Base-by-base conservation (phyloP, 2,888 invertebrate species). In the Pseudoips prasinana region DNA sequence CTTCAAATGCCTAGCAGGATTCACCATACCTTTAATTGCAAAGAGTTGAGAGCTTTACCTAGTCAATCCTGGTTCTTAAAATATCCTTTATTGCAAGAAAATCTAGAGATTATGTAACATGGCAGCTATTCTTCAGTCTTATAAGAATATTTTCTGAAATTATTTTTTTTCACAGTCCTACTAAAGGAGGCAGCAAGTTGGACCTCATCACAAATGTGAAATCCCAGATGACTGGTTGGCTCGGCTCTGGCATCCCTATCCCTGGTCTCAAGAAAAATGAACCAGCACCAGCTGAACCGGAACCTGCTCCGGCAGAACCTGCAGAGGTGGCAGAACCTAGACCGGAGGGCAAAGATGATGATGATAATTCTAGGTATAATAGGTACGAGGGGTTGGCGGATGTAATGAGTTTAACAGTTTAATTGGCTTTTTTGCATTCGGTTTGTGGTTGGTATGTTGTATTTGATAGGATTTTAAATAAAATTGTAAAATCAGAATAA, bases 131-230 rank as follows among this genome's bases (percentile, higher is more conserved):
- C n/a, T n/a, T n/a, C n/a, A 18, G 18, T 3, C 6, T 18, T 5
- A 18, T 18, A 18, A 18, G 18, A 18, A 3, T 18, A 6, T 6
- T 18, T 18, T 6, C 6, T 18, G 4, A 18, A 18, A 5, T 5
- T 26, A 26, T 8, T 33, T 25, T 60, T 54, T 68, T 56, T 55
- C 55, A 44, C 88, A 94, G 94, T 70, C 94, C 94, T 14, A 93
- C 93, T 42, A 94, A 94, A 84, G 91, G 87, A 29, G 92, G 90
- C 51, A 91, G 93, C 73, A 93, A 94, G 70, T 73, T 94, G 66
- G 96, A 96, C 68, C 93, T 96, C 91, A 91, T 96, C 71, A 94
- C 95, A 57, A 96, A 95, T 64, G 96, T 96, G 39, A 96, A 96
- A 89, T 93, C 92, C 37, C 94, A 94, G 84, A 93, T 95, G 91